phyloP scores from a whole-genome alignment of 2,113 vertebrate species.

The Salvelinus alpinus region DNA sequence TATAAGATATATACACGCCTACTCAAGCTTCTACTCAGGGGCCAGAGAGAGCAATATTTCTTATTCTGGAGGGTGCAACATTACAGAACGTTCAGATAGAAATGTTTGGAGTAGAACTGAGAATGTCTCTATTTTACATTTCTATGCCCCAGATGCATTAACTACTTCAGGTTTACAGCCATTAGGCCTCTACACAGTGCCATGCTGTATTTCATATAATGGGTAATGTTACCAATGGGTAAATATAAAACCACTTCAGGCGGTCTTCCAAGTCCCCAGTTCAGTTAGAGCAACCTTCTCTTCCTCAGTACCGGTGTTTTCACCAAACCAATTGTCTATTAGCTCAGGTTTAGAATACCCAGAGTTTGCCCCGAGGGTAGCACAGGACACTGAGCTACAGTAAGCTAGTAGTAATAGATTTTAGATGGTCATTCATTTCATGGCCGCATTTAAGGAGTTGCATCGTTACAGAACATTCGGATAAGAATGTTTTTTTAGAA shows the following conservation, averaged over 20 bases:
- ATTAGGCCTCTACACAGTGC: background rate
- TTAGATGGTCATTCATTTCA: background rate
- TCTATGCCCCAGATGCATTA: background rate
- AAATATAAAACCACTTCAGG: background rate
- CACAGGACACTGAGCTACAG: background rate
- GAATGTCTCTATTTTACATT: background rate
- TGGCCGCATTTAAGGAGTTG: background rate
- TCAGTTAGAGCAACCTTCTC: slow-evolving; percentile 32
- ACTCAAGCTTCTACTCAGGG: too few relatives aligned
- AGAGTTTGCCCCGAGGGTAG: slow-evolving; percentile 13
- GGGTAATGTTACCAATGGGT: too few relatives aligned
- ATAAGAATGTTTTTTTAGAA: background rate
- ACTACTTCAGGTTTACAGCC: background rate
- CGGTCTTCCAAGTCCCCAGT: slow-evolving; percentile 56
- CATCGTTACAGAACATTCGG: background rate
- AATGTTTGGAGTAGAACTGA: background rate
- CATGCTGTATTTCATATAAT: background rate
- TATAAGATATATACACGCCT: too few relatives aligned
- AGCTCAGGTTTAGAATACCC: slow-evolving; percentile 55
- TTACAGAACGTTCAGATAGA: background rate
- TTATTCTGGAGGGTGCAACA: too few relatives aligned
- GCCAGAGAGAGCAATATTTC: too few relatives aligned
- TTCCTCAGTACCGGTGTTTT: slow-evolving; percentile 58
- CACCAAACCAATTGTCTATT: slow-evolving; percentile 35
- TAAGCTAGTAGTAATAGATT: background rate